Base-by-base conservation (phyloP, 2,113 vertebrate genomes). In the Bucco capensis region DNA sequence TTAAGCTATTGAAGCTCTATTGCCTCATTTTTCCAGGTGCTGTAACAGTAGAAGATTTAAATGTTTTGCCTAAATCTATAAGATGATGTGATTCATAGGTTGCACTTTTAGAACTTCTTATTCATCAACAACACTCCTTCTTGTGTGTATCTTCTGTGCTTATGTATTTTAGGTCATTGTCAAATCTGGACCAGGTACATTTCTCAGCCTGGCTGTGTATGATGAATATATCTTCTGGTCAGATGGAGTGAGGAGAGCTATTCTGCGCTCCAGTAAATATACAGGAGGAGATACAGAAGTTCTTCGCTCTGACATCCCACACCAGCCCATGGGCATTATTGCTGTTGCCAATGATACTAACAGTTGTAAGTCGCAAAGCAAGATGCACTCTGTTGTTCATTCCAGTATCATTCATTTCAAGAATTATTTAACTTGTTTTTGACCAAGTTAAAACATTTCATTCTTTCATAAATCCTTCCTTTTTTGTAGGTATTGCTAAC, bases 201-300 rank as follows among this genome's bases (percentile, higher is more conserved):
- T 99, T 93, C 99, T 99, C 11, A 99, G 99, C 58, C 97, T 99
- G 73, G 98, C 99, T 79, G 98, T 99, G 88, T 98, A 99, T 71
- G 98, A 98, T n/a, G 98, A 99, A 92, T 99, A 99, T 87, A 98
- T 99, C 91, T 99, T 99, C 97, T 99, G 99, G 99, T 99, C 99
- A 17, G 99, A 99, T 75, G 99, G 99, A 97, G 98, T 98, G 56
- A 98, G 98, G 80, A 97, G 99, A 96, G 98, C 99, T 69, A 98
- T 99, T 90, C 97, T 99, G 62, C 98, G 99, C 23, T 98, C 99
- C 79, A 99, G 98, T 96, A 99, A 99, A 89, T 99, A 98, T 90
- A 99, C 99, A 3, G 99, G 99, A 51, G 98, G 98, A 28, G 99
- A 99, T 65, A 98, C 98, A 69, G 99, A 99, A 90, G 96, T 99